These are phyloP conservation scores for Neoarius graeffei DNA, from an alignment of 2,113 vertebrate species.

Conservation along the genomic window DNA sequence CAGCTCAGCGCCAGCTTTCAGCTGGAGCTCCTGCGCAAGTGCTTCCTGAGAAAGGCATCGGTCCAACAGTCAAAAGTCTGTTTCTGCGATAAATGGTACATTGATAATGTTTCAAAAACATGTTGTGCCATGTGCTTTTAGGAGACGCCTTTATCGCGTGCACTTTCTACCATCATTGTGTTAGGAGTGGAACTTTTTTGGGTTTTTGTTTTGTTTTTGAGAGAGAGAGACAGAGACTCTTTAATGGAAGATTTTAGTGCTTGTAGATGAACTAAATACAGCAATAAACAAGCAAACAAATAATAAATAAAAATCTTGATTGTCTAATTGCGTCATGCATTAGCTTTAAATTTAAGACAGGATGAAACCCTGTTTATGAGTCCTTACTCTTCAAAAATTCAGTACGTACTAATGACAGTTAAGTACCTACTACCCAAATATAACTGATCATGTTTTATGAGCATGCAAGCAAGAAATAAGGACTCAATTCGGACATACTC, in stretches of 20 bases:
- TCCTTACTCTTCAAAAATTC: no score
- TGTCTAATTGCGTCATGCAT: background rate
- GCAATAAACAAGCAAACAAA: background rate
- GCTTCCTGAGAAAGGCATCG: background rate
- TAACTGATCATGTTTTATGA: no score
- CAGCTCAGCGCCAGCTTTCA: background rate
- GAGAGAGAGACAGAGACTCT: background rate
- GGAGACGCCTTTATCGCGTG: background rate
- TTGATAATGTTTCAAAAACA: background rate
- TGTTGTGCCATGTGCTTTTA: background rate
- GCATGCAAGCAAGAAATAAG: no score
- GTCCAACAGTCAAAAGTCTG: background rate
- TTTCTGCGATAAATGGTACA: background rate
- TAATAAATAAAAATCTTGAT: background rate
- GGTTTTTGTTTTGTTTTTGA: background rate
- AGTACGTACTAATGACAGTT: no score
- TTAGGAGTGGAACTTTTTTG: background rate
- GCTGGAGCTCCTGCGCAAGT: background rate
- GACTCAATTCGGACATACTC: no score
- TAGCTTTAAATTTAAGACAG: background rate
- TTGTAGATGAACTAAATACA: background rate
- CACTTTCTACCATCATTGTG: background rate
- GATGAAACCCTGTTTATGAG: no score
- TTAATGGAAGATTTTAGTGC: slow-evolving; percentile 4
- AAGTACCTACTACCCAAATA: no score